Base-by-base conservation (phyloP, 2,888 invertebrate genomes). In the Cyclophora punctaria region DNA sequence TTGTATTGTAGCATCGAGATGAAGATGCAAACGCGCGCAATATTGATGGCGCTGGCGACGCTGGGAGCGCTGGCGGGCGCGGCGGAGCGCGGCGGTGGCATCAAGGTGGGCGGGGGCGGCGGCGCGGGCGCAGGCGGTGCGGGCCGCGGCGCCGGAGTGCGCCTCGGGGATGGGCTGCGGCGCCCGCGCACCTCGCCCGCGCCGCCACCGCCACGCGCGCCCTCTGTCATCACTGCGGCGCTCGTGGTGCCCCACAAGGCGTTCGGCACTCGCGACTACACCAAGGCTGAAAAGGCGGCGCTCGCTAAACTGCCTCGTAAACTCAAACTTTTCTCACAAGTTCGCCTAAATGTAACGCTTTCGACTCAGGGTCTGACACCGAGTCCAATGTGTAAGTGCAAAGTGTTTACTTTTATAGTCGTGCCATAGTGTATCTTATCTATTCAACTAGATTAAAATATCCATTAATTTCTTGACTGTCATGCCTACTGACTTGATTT, bases 221-320 rank as follows among this genome's bases (percentile, higher is more conserved):
- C 87, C 51, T 84, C 91, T 46, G 87, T 92, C 70, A 84, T 88
- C 71, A 84, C 85, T 75, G 92, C 94, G 62, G 95, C 94, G 45
- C 90, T 95, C 74, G 92, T 95, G 60, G 92, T 95, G 64, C 95
- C 95, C 5, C 92, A 93, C 73, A 94, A 93, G 71, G 91, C 92
- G 59, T 95, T 95, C 75, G 93, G 93, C 59, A 90, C 91, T 53
- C 89, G 94, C 52, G 93, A 93, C 71, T 94, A 93, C 78, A 91
- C 90, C 51, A 92, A 92, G 71, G 93, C 93, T 51, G 92, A 93
- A 56, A 92, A 92, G 55, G 90, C 90, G 48, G 93, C 94, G 43
- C 91, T 93, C 64, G 87, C 90, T 56, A 90, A 88, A 66, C 83
- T 94, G 62, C 91, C 92, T 67, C 90, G 92, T 59, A 93, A 92